Base-by-base conservation (phyloP, 2,797 vertebrate species). In the Pteropus rufus region DNA sequence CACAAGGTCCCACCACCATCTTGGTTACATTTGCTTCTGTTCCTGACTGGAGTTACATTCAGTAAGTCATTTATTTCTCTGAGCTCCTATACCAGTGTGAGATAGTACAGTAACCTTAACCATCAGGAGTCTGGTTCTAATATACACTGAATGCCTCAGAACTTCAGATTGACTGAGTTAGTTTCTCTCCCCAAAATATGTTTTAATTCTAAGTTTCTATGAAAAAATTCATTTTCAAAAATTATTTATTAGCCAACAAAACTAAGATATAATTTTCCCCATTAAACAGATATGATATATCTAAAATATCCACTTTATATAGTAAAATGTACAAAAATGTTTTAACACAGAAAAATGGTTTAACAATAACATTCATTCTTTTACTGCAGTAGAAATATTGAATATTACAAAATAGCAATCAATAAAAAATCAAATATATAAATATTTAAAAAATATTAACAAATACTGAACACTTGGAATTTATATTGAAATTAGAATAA, bases 401-500 rank as follows among this genome's bases (percentile, higher is more conserved):
- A 62, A 4, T 12, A 65, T 90, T 81, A 81, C 15, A 84, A 88
- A 24, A 41, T 46, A 90, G 6, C 23, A 91, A 77, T 96, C 31
- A 88, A 44, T 58, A 29, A 39, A 15, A 95, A 91, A 93, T 64
- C 56, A 94, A 96, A 77, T 75, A 87, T 39, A 73, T 34, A 70
- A 85, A 73, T 41, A 91, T n/a, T 64, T 73, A 75, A 9, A 29
- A 95, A 94, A 84, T 58, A 75, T 46, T 69, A 79, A 70, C 46
- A 83, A 65, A 9, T 26, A 87, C 3, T 52, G 1, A 26, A 88
- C 10, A 80, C 31, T 93, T 83, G 12, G 41, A 89, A 95, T 93
- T 95, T 94, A 75, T 26, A 89, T 58, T 70, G 49, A 94, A 88
- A 84, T 97, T 93, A 94, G 9, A 93, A 88, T 72, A 46, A 92